Percentiles rank a stretch among this genome's conserved stretches.
phyloP scores from a whole-genome alignment of 37 sponge, comb jelly and placozoan species.

The Oscarella lobularis region DNA sequence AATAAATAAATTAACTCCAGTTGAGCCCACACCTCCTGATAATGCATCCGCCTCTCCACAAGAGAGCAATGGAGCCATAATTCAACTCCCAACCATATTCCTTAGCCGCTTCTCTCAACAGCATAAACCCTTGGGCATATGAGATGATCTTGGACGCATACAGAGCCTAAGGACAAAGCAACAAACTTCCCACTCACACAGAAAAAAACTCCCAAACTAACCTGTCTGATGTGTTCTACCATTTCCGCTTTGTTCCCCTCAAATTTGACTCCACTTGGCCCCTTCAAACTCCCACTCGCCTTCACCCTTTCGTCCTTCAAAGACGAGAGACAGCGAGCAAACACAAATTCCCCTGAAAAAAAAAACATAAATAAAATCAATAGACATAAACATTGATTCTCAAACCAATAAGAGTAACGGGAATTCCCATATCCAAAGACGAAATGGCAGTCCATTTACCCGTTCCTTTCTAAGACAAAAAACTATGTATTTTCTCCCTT shows the following conservation, averaged over 20 bases:
- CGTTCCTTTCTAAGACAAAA: slow-evolving; percentile 60
- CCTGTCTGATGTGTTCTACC: slow-evolving; percentile 67
- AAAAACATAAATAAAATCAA: background rate
- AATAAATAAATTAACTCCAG: background rate
- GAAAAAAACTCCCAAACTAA: background rate
- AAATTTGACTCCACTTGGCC: slow-evolving; percentile 31
- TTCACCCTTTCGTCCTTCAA: slow-evolving; percentile 64
- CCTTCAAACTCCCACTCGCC: slow-evolving; percentile 59
- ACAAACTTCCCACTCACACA: background rate
- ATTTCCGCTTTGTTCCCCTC: slow-evolving; percentile 58
- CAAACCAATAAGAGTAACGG: slow-evolving; percentile 95
- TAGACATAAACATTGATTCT: background rate
- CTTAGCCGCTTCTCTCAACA: slow-evolving; percentile 82
- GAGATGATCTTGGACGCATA: slow-evolving; percentile 96
- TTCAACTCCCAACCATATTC: slow-evolving; percentile 79
- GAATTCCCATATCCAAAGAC: slow-evolving; percentile 88
- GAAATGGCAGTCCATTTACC: slow-evolving; percentile 99
- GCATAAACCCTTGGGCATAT: slow-evolving; percentile 98
- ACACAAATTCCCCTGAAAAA: slow-evolving; percentile 79
- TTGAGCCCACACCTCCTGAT: slow-evolving; percentile 55
- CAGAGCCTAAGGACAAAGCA: slow-evolving; percentile 49
- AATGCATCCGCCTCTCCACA: slow-evolving; percentile 99
- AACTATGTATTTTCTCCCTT: slow-evolving; percentile 1
- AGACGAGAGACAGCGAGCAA: slow-evolving; percentile 58
- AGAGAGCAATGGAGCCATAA: slow-evolving; percentile 93